phyloP scores from a whole-genome alignment of 2,888 invertebrate species.

The Rambutsinella grinnellia region DNA sequence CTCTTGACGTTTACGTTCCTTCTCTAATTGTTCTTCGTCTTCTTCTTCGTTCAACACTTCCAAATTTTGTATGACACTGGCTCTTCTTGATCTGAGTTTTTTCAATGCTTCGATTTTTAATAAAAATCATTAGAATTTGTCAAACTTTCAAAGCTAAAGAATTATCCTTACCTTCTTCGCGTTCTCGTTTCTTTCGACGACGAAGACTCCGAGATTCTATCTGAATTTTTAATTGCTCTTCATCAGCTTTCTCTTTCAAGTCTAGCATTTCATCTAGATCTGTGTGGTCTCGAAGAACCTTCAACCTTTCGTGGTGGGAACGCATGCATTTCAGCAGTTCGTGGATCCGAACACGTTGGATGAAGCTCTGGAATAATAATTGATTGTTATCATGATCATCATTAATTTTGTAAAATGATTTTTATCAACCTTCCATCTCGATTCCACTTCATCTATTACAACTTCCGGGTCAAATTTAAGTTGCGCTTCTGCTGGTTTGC shows the following conservation, averaged over 20 bases:
- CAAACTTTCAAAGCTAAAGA: background rate
- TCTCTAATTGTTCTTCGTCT: background rate
- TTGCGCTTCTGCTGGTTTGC: no score
- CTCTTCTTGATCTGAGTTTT: background rate
- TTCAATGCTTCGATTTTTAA: no score
- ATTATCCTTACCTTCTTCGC: no score
- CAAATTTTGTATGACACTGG: background rate
- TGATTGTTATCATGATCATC: no score
- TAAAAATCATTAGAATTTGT: no score
- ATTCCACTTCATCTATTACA: constrained; percentile 46
- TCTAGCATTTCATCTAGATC: constrained; percentile 39
- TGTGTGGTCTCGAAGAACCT: constrained; percentile 26
- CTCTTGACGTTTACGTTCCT: background rate
- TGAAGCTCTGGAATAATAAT: constrained; percentile 34
- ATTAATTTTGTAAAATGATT: no score
- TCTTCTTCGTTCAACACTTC: background rate
- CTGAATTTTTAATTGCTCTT: no score
- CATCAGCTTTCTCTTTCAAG: constrained; percentile 7
- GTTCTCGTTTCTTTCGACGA: background rate
- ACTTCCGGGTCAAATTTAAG: no score
- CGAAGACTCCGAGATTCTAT: background rate
- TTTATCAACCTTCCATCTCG: constrained; percentile 35
- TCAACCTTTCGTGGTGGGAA: constrained; percentile 29
- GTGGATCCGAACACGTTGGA: constrained; percentile 43
- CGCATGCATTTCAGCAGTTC: constrained; percentile 53